These are phyloP conservation scores for Ianthella basta DNA, from an alignment of 37 sponge, comb jelly and placozoan genomes.

Conservation along the genomic window DNA sequence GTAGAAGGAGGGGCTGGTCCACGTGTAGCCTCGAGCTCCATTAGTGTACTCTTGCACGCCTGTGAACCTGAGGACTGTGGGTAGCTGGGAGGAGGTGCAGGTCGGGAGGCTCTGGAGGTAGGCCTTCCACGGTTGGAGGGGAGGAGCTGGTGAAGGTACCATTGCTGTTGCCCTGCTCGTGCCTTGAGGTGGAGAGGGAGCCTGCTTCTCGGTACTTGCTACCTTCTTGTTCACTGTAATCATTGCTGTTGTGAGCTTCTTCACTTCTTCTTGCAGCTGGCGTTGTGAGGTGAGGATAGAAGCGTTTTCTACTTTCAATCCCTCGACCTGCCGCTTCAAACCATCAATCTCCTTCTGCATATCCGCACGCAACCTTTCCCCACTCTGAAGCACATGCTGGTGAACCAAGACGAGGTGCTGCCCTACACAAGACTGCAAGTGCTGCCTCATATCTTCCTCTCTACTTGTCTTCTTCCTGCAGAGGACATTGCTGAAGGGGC, in stretches of 20 bases:
- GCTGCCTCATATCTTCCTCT: background rate
- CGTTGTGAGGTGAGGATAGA: background rate
- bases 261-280: background rate
- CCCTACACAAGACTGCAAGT: background rate
- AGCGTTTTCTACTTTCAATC: background rate
- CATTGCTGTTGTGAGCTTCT: background rate
- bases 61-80: background rate
- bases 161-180: background rate
- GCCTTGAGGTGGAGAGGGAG: background rate
- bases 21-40: background rate
- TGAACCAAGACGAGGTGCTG: no score
- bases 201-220: background rate
- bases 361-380: background rate
- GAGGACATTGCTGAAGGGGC: background rate
- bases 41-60: background rate
- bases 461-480: no score
- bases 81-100: background rate
- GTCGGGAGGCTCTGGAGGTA: background rate
- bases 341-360: background rate
- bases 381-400: no score
- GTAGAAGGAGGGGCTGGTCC: constrained; percentile 7
- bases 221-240: background rate
- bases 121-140: background rate
- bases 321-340: background rate
- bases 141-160: no score